These are phyloP conservation scores for Dendronephthya gigantea DNA, from an alignment of 64 coral and sea anemone species.

Conservation along the genomic window DNA sequence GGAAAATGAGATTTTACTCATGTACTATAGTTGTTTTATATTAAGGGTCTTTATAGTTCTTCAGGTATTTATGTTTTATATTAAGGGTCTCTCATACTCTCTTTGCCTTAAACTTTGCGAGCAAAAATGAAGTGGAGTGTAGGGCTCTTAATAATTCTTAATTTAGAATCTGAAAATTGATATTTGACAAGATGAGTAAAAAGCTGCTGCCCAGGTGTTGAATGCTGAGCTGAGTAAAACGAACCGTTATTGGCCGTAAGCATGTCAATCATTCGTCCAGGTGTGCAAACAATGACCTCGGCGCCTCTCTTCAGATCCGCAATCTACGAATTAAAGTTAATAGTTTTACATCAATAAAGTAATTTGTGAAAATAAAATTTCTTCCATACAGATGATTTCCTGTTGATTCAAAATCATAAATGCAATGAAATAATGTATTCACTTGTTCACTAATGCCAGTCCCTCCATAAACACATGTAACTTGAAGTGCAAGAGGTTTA, in stretches of 20 bases:
- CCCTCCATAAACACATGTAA: conserved; percentile 89
- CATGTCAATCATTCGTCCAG: conserved; percentile 99
- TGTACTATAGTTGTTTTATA: no score
- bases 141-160: not conserved
- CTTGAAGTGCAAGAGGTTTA: conserved; percentile 69
- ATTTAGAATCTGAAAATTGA: no score
- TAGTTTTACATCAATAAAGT: not conserved
- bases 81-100: not conserved
- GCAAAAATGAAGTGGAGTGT: no score
- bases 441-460: conserved; percentile 98
- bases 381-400: no score
- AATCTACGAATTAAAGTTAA: conserved; percentile 54
- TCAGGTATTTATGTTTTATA: not conserved
- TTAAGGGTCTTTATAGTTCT: no score
- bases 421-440: not conserved
- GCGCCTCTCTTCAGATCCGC: conserved; percentile 96
- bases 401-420: not conserved
- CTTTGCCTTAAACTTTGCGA: no score
- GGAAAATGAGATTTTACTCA: no score
- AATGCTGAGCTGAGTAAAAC: not conserved
- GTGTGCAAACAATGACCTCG: conserved; percentile 97
- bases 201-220: no score
- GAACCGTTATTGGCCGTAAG: conserved; percentile 96
- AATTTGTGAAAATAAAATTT: no score
- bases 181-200: no score